Evolutionary conservation across 2,888 invertebrate species (phyloP), one percentile per base, ranked within the genome.

Genomic region (Chrysotoxum bicinctum): DNA sequence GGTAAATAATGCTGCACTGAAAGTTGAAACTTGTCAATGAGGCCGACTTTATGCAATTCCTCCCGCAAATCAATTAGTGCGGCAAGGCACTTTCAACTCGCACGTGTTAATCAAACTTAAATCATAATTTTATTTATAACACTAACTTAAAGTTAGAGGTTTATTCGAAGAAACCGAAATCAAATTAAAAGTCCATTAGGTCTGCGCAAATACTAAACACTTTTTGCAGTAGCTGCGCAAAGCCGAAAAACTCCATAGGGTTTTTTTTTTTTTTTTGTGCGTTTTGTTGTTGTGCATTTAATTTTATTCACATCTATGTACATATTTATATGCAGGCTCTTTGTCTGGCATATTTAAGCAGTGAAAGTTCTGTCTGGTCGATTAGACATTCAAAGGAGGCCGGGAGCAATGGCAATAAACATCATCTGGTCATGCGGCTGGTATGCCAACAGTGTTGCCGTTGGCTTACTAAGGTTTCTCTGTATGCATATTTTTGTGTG

Each of bases 321-420:
- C 58, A 75, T 78, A 74, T 66, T 70, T 78, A 74, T 66, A 75
- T 78, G 84, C 75, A 45, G 66, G 37, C 76, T 72, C 72, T 72
- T 54, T 60, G 80, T 30, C 68, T 76, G 84, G 80, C 75, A 80
- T 85, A 80, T 76, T 68, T 68, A 80, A 85, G 48, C 68, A 80
- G 84, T 85, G 84, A 85, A 85, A 85, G 84, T 85, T 84, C 80
- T 85, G 84, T 80, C 84, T 85, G 72, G 58, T 72, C 76, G 80
- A 85, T 85, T 80, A 85, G 80, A 76, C 75, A 85, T 76, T 80
- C 80, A 72, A 50, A 72, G 23, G 19, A 35, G 48, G 48, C 19
- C 35, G 30, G 30, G 50, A 32, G 40, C 37, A 35, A 2, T 8
- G 14, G 1, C 5, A 58, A 26, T 32, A 45, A 72, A 52, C 45